Percentiles rank a stretch among this genome's conserved stretches.
Evolutionary conservation across 2,797 vertebrate species (phyloP).

Genomic region (Calcarius lapponicus): DNA sequence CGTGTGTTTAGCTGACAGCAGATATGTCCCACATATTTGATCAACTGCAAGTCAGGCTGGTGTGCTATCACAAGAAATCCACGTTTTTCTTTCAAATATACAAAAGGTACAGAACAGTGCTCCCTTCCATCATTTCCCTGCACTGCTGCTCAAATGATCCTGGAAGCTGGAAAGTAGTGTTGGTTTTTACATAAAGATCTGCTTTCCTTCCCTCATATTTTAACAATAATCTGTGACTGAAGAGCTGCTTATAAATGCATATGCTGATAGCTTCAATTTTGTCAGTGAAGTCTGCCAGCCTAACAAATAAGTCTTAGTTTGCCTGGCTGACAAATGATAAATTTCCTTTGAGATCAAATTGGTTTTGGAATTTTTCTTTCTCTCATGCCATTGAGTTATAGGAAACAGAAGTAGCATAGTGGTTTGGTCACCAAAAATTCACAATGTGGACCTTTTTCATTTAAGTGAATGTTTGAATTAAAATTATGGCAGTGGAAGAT

Average conservation of each 20-base stretch:
- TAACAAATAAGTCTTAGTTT: neutral
- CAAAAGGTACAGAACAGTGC: neutral
- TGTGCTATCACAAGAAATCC: neutral
- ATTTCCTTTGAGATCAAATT: neutral
- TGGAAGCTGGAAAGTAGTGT: neutral
- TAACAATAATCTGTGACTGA: neutral
- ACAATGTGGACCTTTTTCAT: neutral
- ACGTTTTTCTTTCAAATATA: neutral
- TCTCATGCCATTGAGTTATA: neutral
- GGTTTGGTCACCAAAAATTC: neutral
- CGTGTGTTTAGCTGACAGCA: constrained; percentile 21
- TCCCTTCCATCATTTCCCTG: neutral
- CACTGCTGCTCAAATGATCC: neutral
- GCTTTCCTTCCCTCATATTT: neutral
- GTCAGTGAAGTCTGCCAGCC: neutral
- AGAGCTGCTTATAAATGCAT: neutral
- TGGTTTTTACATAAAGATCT: neutral
- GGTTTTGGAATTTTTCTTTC: neutral
- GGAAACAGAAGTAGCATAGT: neutral
- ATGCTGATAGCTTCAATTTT: neutral
- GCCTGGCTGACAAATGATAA: neutral
- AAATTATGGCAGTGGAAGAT: neutral
- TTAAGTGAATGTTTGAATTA: neutral
- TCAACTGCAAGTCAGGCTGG: constrained; percentile 12
- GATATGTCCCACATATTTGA: neutral